phyloP scores from a whole-genome alignment of 2,797 vertebrate genomes.

The Manis javanica region DNA sequence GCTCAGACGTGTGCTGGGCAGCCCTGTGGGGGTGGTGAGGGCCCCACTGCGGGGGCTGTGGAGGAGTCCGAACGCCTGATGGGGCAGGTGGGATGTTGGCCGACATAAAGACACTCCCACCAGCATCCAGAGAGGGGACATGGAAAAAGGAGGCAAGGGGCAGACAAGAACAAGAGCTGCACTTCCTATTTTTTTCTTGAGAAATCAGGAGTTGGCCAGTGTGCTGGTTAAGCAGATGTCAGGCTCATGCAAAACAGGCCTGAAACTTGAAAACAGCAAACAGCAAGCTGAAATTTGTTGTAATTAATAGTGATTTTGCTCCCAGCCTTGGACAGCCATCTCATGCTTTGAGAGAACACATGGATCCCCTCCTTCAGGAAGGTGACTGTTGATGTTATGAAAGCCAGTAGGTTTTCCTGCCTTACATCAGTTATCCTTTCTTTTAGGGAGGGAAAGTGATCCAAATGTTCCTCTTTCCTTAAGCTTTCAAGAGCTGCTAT shows the following conservation, averaged over 20 bases:
- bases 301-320: constrained; percentile 29
- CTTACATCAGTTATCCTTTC: not conserved
- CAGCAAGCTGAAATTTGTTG: not conserved
- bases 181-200: not conserved
- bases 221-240: constrained; percentile 52
- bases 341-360: not conserved
- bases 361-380: not conserved
- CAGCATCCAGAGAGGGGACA: not conserved
- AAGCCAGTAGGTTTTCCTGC: not conserved
- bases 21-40: not conserved
- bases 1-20: not conserved
- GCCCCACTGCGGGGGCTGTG: fast-evolving
- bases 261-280: constrained; percentile 46
- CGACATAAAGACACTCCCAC: not conserved
- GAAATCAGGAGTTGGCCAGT: constrained; percentile 23
- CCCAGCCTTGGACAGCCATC: not conserved
- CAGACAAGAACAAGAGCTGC: not conserved
- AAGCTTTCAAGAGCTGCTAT: not conserved
- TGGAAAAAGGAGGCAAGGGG: not conserved
- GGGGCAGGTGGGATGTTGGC: fast-evolving
- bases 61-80: not conserved
- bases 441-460: not conserved
- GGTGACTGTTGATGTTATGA: not conserved
- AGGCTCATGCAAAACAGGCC: constrained; percentile 47
- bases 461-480: not conserved